A percentile compares a stretch with the other conserved stretches of the same genome.
Evolutionary conservation across 2,888 invertebrate genomes (phyloP).

Genomic region (Sphecodes monilicornis): DNA sequence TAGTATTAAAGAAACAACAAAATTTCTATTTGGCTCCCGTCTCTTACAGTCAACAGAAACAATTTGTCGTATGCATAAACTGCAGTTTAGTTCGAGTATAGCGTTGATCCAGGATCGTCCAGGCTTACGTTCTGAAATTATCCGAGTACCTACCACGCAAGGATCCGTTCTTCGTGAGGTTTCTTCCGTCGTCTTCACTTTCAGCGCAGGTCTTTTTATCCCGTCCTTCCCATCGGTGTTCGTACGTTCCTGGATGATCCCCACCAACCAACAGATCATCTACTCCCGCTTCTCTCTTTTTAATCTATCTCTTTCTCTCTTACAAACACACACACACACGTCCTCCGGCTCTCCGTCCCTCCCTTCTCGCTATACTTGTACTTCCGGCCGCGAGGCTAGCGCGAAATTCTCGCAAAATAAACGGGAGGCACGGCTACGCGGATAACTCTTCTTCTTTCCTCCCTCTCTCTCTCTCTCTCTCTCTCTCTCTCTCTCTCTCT

Average conservation of each 20-base stretch:
- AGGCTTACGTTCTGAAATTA: constrained; percentile 31
- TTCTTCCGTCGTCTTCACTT: constrained; percentile 52
- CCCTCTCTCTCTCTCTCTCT: background rate
- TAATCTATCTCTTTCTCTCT: background rate
- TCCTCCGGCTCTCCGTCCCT: constrained; percentile 36
- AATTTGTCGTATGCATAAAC: too few species aligned
- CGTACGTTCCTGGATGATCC: constrained; percentile 76
- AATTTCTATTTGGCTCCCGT: too few species aligned
- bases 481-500: background rate
- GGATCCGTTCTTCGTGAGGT: constrained; percentile 63
- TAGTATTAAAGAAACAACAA: too few species aligned
- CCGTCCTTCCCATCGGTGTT: constrained; percentile 50
- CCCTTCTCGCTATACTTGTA: constrained; percentile 78
- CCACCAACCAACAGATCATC: constrained; percentile 51
- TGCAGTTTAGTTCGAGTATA: background rate
- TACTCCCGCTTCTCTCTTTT: constrained; percentile 54
- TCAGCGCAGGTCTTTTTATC: constrained; percentile 39
- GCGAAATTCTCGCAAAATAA: constrained; percentile 80
- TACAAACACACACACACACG: too few species aligned
- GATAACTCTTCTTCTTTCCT: constrained; percentile 17
- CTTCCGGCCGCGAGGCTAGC: constrained; percentile 79
- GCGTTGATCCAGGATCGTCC: background rate
- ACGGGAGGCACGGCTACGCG: constrained; percentile 61
- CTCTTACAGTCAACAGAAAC: too few species aligned
- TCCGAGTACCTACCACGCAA: constrained; percentile 47